Evolutionary conservation across 1,140 invertebrate genomes (phyloP).

Genomic region (Melanaphis sacchari): DNA sequence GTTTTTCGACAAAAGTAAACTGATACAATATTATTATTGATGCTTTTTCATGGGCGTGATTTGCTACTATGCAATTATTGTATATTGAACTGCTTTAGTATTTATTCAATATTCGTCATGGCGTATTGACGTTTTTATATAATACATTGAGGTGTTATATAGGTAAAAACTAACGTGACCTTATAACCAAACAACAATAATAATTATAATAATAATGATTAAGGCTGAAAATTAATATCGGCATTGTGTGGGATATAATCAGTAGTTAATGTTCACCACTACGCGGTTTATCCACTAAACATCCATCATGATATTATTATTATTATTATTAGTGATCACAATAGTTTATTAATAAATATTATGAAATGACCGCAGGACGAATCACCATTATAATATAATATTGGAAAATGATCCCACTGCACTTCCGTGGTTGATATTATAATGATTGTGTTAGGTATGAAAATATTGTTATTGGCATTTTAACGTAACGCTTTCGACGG

Average conservation of each 20-base stretch:
- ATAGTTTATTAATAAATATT: background rate
- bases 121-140: background rate
- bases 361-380: background rate
- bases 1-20: background rate
- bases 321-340: background rate
- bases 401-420: no score
- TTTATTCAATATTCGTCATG: background rate
- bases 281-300: background rate
- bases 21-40: background rate
- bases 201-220: conserved; percentile 3
- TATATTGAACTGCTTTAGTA: background rate
- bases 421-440: no score
- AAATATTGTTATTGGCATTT: no score
- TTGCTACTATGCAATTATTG: background rate
- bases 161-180: background rate
- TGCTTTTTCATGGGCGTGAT: background rate
- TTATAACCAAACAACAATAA: background rate
- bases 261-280: background rate
- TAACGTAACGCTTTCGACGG: no score
- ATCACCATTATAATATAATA: no score
- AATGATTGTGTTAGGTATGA: no score
- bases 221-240: background rate
- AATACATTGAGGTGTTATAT: background rate
- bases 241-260: background rate
- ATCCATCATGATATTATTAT: background rate